Evolutionary conservation across 1,140 invertebrate genomes (phyloP), one percentile per base, ranked within the genome.

Genomic region (Drosophila obscura): DNA sequence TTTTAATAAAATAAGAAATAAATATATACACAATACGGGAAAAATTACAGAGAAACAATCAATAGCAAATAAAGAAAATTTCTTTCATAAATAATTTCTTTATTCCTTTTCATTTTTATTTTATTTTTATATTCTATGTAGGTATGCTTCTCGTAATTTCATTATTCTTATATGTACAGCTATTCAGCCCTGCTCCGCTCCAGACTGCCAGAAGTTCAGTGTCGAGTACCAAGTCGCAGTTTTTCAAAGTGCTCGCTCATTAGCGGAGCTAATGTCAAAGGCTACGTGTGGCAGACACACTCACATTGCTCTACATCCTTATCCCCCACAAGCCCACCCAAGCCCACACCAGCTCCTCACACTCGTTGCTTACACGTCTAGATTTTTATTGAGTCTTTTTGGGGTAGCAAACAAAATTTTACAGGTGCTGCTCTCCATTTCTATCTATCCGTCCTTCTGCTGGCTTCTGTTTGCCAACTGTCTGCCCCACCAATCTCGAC

Each of bases 181-280:
- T 41, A 61, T 46, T 11, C 19, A 50, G 11, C n/a, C 8, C 2
- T 24, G 39, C 13, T 13, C 19, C 4, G 19, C 1, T 13, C 19
- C 4, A 26, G n/a, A 73, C 65, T 55, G 58, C 60, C 53, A 41
- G 58, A 87, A 77, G 69, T 87, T 87, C 82, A 81, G 55, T 77
- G 73, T 41, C 79, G 82, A 78, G 74, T 66, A 31, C 15, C 63
- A 39, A 50, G 19, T 57, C 50, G 64, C 75, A 56, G 43, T 58
- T 64, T 64, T 58, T 80, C 81, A 84, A 84, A 84, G 81, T 84
- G 77, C 68, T 87, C 59, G 73, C 81, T 85, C 82, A 85, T 85
- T 85, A 85, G 81, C 65, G 77, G 64, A 77, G 82, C 77, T 77
- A 85, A 85, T 85, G 81, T 87, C 81, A 85, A 85, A 85, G 81